phyloP scores from a whole-genome alignment of 2,797 vertebrate species.

The Danio tinwini region DNA sequence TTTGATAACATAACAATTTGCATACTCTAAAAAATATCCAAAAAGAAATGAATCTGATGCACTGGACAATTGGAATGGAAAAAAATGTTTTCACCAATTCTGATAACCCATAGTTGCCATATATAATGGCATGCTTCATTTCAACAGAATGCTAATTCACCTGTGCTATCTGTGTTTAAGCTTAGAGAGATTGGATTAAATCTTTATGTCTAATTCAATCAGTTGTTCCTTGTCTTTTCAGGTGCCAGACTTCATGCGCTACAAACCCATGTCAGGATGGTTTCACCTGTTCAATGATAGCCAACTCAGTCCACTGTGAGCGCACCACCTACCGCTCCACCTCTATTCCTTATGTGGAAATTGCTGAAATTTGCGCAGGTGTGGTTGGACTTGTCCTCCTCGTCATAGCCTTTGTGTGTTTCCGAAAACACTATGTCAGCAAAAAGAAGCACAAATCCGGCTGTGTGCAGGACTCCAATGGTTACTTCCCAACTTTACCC shows the following conservation, averaged over 20 bases:
- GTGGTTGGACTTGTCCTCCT: slow-evolving; percentile 76
- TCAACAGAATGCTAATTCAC: neutral
- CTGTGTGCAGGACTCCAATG: slow-evolving; percentile 89
- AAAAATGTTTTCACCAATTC: neutral
- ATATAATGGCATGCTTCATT: neutral
- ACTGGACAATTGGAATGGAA: neutral
- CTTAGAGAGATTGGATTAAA: neutral
- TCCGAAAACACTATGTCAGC: slow-evolving; percentile 79
- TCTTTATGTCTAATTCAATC: neutral
- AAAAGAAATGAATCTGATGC: neutral
- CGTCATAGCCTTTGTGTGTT: slow-evolving; percentile 68
- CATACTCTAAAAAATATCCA: neutral
- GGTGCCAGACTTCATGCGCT: slow-evolving; percentile 84
- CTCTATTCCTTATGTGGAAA: slow-evolving; percentile 75
- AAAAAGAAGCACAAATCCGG: slow-evolving; percentile 84
- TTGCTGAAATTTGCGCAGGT: slow-evolving; percentile 77
- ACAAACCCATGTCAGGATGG: slow-evolving; percentile 78
- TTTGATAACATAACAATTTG: neutral
- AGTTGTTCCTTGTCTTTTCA: slow-evolving; percentile 59
- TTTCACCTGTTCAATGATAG: slow-evolving; percentile 76
- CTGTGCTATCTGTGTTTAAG: neutral
- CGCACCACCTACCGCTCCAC: slow-evolving; percentile 72
- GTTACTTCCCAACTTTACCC: slow-evolving; percentile 83
- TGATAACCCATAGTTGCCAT: slow-evolving; percentile 3
- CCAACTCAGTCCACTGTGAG: slow-evolving; percentile 74